Base-by-base conservation (phyloP, 2,888 invertebrate species). In the Trisateles emortualis region DNA sequence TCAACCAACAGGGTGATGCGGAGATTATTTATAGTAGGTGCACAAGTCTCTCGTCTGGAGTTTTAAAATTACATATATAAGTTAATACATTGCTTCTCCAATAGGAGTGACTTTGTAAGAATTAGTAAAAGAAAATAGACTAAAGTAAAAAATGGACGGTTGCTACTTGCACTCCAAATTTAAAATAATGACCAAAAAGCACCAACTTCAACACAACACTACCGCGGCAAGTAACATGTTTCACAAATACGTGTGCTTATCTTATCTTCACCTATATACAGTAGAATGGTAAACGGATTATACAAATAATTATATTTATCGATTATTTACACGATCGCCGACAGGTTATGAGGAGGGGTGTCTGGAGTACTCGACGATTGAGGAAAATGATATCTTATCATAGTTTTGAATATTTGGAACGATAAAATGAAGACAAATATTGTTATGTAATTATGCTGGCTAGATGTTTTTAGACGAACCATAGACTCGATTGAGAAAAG, bases 291-390 rank as follows among this genome's bases (percentile, higher is more conserved):
- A 36, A 41, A 8, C 16, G 45, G 46, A 52, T 43, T 44, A 52
- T 26, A 46, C 40, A 47, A 43, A 56, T 44, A 48, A 42, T 43
- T 49, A 35, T 32, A 29, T 26, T n/a, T 38, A 36, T 17, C 11
- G 45, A 48, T 45, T 47, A 32, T 38, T 44, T 16, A 47, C 16
- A 14, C 19, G 29, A 11, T 41, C 26, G 14, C 14, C n/a, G 17
- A 24, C 48, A 56, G 53, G 52, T 68, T 49, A 49, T 16, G 32
- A 49, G 57, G 60, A 60, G 59, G 65, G 46, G 32, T 38, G 44
- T 32, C 26, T 38, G 24, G 30, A 22, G 10, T 24, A 13, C 9
- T 36, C n/a, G 14, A 11, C n/a, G 14, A 11, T 14, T 30, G 13
- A 33, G 26, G 45, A 30, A 42, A 32, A 29, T 16, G 19, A n/a